Percentiles rank a stretch among this genome's conserved stretches.
Evolutionary conservation across 2,888 invertebrate genomes (phyloP).

Genomic region (Spatulosminthurus flaviceps): DNA sequence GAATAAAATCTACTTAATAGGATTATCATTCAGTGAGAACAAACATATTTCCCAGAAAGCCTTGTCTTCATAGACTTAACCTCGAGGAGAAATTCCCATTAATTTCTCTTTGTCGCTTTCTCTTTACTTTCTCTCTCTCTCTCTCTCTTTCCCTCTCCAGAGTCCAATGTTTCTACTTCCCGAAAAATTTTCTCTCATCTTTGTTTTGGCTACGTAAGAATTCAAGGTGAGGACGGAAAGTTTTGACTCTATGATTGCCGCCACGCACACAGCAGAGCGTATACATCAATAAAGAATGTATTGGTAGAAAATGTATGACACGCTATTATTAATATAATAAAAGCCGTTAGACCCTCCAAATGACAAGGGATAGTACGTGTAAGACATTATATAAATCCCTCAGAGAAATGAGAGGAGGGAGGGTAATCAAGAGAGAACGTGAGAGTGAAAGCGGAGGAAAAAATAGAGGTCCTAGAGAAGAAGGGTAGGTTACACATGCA

Average conservation of each 20-base stretch:
- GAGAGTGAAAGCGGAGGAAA: not conserved
- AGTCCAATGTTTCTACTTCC: not conserved
- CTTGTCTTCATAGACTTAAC: not conserved
- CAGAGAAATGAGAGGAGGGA: no score
- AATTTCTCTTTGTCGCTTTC: not conserved
- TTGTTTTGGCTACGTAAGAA: not conserved
- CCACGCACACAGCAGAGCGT: no score
- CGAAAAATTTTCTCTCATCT: not conserved
- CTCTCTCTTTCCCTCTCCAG: constrained; percentile 16
- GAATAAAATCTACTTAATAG: constrained; percentile 10
- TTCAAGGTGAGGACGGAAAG: no score
- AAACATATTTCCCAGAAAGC: not conserved
- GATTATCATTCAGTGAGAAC: constrained; percentile 18
- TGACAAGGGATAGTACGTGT: no score
- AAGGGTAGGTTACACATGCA: no score
- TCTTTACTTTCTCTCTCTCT: not conserved
- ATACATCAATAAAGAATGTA: no score
- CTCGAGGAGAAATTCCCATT: not conserved
- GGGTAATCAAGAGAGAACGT: no score
- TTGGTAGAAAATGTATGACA: no score
- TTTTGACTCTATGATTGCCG: no score
- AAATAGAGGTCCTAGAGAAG: not conserved
- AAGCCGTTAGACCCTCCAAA: no score
- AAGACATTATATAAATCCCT: no score
- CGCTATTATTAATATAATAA: no score